Evolutionary conservation across 2,113 vertebrate genomes (phyloP).

Genomic region (Climacteris rufus): DNA sequence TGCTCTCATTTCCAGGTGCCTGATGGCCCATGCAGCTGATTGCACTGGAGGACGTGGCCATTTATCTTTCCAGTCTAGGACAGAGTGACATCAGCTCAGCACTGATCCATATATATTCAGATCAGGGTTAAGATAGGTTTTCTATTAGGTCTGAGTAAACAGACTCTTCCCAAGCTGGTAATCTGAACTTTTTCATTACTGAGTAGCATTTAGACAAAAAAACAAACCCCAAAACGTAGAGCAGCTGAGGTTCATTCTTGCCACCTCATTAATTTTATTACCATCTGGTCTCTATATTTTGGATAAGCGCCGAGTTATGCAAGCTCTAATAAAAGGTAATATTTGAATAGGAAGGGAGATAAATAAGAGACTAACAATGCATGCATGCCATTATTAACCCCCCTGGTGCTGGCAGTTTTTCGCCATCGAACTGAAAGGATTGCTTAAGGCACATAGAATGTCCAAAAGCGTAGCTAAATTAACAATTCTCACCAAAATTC

Average conservation of each 20-base stretch:
- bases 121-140: background rate
- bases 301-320: background rate
- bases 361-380: background rate
- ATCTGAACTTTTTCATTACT: background rate
- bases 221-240: conserved; percentile 22
- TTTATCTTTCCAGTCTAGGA: background rate
- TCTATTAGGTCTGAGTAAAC: conserved; percentile 8
- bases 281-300: conserved; percentile 50
- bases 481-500: conserved; percentile 83
- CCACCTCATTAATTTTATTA: conserved; percentile 55
- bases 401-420: background rate
- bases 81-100: background rate
- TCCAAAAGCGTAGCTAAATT: background rate
- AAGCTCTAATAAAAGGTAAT: conserved; percentile 41
- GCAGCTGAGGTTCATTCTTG: conserved; percentile 39
- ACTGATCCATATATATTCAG: background rate
- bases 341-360: conserved; percentile 2
- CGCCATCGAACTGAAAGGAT: background rate
- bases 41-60: background rate
- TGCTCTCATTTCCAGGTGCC: background rate
- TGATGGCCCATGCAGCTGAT: background rate
- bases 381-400: background rate
- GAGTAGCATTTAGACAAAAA: conserved; percentile 9
- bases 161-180: background rate
- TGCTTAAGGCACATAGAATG: background rate